Evolutionary conservation across 1,140 invertebrate species (phyloP).

Genomic region (Xylocopa sonorina): DNA sequence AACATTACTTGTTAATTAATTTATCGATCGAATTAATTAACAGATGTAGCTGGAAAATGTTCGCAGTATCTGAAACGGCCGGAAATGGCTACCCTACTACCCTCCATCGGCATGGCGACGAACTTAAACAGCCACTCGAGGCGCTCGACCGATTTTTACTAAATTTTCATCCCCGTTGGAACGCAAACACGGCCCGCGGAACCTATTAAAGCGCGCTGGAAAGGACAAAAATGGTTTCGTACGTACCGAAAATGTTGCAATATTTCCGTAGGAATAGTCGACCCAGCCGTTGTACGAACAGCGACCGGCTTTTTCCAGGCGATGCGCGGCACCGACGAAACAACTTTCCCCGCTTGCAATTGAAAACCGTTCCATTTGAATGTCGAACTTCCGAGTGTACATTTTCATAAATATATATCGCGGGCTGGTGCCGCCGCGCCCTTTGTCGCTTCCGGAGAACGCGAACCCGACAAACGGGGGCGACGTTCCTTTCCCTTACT

Average conservation of each 20-base stretch:
- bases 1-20: background rate
- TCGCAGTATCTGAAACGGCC: background rate
- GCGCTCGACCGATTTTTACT: conserved; percentile 26
- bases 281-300: conserved; percentile 9
- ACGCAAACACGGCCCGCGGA: background rate
- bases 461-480: background rate
- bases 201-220: background rate
- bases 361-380: conserved; percentile 36
- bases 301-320: background rate
- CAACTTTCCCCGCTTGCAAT: conserved; percentile 25
- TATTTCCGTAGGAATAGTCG: background rate
- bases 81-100: conserved; percentile 22
- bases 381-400: conserved; percentile 36
- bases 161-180: background rate
- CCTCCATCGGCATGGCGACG: conserved; percentile 6
- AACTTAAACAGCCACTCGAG: background rate
- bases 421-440: background rate
- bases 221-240: conserved; percentile 14
- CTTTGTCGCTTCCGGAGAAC: background rate
- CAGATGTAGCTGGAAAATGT: too few relatives aligned
- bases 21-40: too few relatives aligned
- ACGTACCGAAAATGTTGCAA: conserved; percentile 29
- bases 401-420: conserved; percentile 49
- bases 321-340: background rate
- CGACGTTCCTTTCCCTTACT: background rate